A percentile compares a stretch with the other conserved stretches of the same genome.
Conservation (phyloP, 2,113 vertebrate genomes). For the Lophotis ruficrista region DNA sequence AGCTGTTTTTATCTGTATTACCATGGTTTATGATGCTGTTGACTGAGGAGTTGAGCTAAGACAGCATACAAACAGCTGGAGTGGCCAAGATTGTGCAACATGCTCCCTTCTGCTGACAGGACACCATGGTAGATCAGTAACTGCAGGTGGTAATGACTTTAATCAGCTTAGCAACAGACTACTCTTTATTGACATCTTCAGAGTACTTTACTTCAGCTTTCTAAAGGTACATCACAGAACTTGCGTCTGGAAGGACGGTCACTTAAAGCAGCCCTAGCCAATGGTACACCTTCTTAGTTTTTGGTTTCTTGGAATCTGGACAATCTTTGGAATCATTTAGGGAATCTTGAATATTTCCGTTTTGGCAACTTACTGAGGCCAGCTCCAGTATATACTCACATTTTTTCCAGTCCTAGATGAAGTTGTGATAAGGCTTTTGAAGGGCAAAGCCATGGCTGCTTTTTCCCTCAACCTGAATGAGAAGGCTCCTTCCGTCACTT, state of each 20-base stretch:
- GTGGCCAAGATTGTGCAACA: too few species aligned
- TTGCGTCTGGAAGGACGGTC: neutral
- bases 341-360: neutral
- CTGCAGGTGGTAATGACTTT: neutral
- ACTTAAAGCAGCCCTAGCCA: neutral
- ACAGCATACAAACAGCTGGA: neutral
- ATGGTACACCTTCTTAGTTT: rapidly evolving
- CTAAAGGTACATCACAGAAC: neutral
- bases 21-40: neutral
- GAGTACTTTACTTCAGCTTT: neutral
- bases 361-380: neutral
- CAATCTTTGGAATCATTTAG: neutral
- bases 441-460: neutral
- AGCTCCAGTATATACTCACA: neutral
- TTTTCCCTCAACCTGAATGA: neutral
- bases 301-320: neutral
- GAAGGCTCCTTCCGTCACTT: neutral
- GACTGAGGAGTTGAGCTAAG: neutral
- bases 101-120: neutral
- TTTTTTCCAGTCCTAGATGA: neutral
- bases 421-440: neutral
- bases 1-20: neutral
- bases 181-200: neutral
- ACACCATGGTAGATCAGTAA: neutral
- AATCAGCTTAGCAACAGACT: neutral